Base-by-base conservation (phyloP, 2,113 vertebrate genomes). In the Cygnus buccinator region DNA sequence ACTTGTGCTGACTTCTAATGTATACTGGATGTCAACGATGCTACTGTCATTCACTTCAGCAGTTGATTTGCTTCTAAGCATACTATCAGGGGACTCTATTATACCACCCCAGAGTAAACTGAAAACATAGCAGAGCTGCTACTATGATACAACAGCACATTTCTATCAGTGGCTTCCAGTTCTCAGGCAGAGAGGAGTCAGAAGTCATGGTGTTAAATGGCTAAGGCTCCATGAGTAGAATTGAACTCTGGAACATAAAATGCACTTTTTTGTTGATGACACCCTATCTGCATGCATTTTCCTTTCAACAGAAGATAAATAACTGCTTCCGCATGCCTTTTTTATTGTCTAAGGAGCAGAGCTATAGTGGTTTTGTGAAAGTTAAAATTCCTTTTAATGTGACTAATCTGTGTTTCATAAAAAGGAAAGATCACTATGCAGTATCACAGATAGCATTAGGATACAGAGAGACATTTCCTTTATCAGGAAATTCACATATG, bases 11-110 rank as follows among this genome's bases (percentile, higher is more conserved):
- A 65, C 88, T 94, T 96, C 82, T 63, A 89, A 95, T 70, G 84
- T 93, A 89, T 44, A 57, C 59, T 68, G 87, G 66, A 68, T 88
- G 79, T 91, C 89, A 96, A 93, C 87, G 95, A 4, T 3, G 55
- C 58, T 83, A 55, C 68, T 71, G 79, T 87, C 79, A 95, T 75
- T 97, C 87, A 91, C 65, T 88, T 78, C 78, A 90, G 80, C 50
- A 70, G 89, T 10, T 78, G 87, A 95, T 96, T 97, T 97, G 78
- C 88, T 95, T 96, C 89, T 89, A 91, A 89, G 85, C 67, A 91
- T 75, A 89, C 54, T 57, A 79, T 57, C 78, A 43, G 73, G 73
- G 48, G 68, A 83, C 65, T 52, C 67, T 31, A 31, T 26, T 63
- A 29, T 31, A 74, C 31, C 33, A 93, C 37, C 81, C 83, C 77